phyloP scores from a whole-genome alignment of 2,113 vertebrate genomes.

The Callospermophilus lateralis region DNA sequence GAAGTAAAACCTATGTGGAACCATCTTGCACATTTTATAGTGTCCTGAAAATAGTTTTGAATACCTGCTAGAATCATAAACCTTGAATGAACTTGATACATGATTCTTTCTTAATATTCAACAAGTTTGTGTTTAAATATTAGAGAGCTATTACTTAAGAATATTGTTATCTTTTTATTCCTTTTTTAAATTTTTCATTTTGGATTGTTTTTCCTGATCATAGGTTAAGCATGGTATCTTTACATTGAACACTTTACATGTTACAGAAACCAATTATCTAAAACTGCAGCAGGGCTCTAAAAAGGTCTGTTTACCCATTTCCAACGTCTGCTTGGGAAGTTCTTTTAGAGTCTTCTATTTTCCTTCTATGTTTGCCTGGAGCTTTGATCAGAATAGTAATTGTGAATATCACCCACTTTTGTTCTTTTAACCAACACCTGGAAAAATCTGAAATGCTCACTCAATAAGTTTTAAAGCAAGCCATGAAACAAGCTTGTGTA shows the following conservation, averaged over 20 bases:
- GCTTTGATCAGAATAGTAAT: conserved; percentile 81
- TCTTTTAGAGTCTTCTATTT: conserved; percentile 77
- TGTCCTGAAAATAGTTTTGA: conserved; percentile 88
- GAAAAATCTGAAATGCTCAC: conserved; percentile 76
- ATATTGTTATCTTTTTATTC: not conserved
- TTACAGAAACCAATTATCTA: conserved; percentile 84
- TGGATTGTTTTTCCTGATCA: not conserved
- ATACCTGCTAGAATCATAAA: conserved; percentile 79
- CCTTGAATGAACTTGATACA: conserved; percentile 76
- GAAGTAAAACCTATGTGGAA: conserved; percentile 97
- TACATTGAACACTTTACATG: conserved; percentile 74
- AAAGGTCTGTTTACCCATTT: conserved; percentile 78
- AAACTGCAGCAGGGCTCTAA: conserved; percentile 75
- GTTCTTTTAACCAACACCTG: conserved; percentile 85
- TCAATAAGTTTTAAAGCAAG: conserved; percentile 67
- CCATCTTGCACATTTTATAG: conserved; percentile 89
- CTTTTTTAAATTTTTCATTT: not conserved
- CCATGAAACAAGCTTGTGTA: not conserved
- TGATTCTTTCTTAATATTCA: conserved; percentile 81
- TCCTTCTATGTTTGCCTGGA: conserved; percentile 78
- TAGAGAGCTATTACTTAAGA: conserved; percentile 77
- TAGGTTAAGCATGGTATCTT: conserved; percentile 67
- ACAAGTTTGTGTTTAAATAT: conserved; percentile 83
- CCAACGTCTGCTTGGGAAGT: conserved; percentile 79
- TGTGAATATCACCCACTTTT: conserved; percentile 69